These are phyloP conservation scores for Zophobas atratus DNA, from an alignment of 1,140 invertebrate genomes.

Conservation along the genomic window DNA sequence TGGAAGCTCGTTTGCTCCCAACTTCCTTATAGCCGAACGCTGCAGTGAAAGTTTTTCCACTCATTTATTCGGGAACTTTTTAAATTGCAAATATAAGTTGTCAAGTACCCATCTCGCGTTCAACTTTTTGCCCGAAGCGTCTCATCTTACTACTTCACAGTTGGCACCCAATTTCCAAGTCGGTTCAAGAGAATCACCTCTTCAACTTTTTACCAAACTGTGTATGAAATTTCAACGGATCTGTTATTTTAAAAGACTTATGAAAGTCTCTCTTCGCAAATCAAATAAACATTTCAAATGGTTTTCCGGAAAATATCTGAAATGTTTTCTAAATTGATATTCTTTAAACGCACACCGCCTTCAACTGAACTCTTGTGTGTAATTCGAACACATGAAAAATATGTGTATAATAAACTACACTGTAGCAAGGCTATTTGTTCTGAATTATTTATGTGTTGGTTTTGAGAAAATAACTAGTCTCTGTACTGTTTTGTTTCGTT, in stretches of 20 bases:
- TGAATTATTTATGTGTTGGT: slow-evolving; percentile 31
- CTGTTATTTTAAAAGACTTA: slow-evolving; percentile 43
- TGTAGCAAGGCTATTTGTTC: slow-evolving; percentile 18
- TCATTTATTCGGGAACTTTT: slow-evolving; percentile 45
- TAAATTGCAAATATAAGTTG: slow-evolving; percentile 47
- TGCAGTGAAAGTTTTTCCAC: slow-evolving; percentile 40
- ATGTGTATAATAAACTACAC: not conserved
- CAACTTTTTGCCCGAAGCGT: slow-evolving; percentile 45
- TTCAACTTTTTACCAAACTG: slow-evolving; percentile 44
- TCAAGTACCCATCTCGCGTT: slow-evolving; percentile 48
- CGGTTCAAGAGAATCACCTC: slow-evolving; percentile 44
- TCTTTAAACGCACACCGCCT: slow-evolving; percentile 16
- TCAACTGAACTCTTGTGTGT: not conserved
- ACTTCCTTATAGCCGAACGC: not conserved
- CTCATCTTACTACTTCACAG: slow-evolving; percentile 43
- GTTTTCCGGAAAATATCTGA: slow-evolving; percentile 21
- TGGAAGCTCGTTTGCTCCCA: slow-evolving; percentile 16
- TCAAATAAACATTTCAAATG: slow-evolving; percentile 38
- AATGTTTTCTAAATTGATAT: slow-evolving; percentile 38
- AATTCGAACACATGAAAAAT: slow-evolving; percentile 38
- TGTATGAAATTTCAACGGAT: slow-evolving; percentile 42
- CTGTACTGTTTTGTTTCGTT: not conserved
- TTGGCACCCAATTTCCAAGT: slow-evolving; percentile 48
- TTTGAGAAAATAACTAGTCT: slow-evolving; percentile 2
- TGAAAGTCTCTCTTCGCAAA: slow-evolving; percentile 27